Evolutionary conservation across 2,888 invertebrate species (phyloP).

Genomic region (Papilio demoleus): DNA sequence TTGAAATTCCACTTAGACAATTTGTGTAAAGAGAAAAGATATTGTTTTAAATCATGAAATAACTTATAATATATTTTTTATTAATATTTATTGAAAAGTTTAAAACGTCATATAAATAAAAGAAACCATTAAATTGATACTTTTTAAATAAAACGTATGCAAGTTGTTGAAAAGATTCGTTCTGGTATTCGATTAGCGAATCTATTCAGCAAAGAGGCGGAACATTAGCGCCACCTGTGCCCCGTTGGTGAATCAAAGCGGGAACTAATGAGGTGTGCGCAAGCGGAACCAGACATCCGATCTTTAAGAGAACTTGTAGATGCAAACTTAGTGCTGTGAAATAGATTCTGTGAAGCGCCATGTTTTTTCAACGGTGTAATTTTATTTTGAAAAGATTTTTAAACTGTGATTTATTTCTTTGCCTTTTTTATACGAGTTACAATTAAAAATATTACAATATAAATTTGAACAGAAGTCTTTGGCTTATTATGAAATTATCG

Average conservation of each 20-base stretch:
- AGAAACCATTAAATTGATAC: not conserved
- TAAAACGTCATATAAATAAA: not conserved
- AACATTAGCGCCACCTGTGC: conserved; percentile 63
- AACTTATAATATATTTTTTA: too few species aligned
- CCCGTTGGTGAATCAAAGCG: conserved; percentile 62
- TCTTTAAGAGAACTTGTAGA: conserved; percentile 53
- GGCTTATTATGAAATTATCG: too few species aligned
- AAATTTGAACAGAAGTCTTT: too few species aligned
- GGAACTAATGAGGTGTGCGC: conserved; percentile 67
- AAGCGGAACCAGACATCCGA: conserved; percentile 60
- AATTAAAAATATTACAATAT: not conserved
- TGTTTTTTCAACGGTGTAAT: conserved; percentile 24
- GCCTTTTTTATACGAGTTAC: not conserved
- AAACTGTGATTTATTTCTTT: not conserved
- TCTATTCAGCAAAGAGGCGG: conserved; percentile 56
- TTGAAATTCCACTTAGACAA: too few species aligned
- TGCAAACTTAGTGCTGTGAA: conserved; percentile 49
- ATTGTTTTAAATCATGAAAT: too few species aligned
- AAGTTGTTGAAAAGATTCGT: conserved; percentile 43
- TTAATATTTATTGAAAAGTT: too few species aligned
- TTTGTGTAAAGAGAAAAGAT: too few species aligned
- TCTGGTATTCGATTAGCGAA: conserved; percentile 53
- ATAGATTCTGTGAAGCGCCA: conserved; percentile 40
- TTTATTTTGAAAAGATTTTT: conserved; percentile 2
- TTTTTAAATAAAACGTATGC: conserved; percentile 26